Evolutionary conservation across 1,140 invertebrate species (phyloP), one percentile per base, ranked within the genome.

Genomic region (Cotesia typhae): DNA sequence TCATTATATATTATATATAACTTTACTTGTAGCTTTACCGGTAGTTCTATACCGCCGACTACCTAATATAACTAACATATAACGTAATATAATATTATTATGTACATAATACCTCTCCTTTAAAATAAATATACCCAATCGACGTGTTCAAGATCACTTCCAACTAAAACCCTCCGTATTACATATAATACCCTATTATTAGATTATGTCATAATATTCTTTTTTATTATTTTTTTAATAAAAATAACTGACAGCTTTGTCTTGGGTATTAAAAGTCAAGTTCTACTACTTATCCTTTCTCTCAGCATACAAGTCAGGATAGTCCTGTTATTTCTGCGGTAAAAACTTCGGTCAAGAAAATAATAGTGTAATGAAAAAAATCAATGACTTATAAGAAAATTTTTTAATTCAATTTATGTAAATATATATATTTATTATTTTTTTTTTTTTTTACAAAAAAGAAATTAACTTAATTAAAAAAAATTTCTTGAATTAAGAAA

Each of bases 301-400:
- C 28, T 37, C 47, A 55, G 59, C 67, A 60, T 9, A 60, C 35
- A n/a, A n/a, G 9, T 61, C 28, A 9, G 28, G 60, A 14, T 69
- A 47, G 17, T 17, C 55, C 20, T 28, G 37, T 60, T 69, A 69
- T 69, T 69, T 55, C 67, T 57, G 67, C 67, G 38, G 67, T 55
- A 69, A 59, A 41, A 57, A 9, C 14, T 14, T 20, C 55, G 7
- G 55, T 69, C 7, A 35, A 70, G 68, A 38, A 70, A 35, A 70
- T 68, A 68, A 68, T 59, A 57, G 5, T 47, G 28, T 28, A 28
- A 28, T 28, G 3, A 28, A 28, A 28, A 28, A 28, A 28, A 28
- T 28, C 1, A 28, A 28, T 28, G 28, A 28, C 28, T 28, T 28
- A 28, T 28, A 28, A 28, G 1, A 28, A 28, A 28, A 28, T 28